These are phyloP conservation scores for Globodera ellingtonae DNA, from an alignment of 1,140 invertebrate species.

Conservation along the genomic window DNA sequence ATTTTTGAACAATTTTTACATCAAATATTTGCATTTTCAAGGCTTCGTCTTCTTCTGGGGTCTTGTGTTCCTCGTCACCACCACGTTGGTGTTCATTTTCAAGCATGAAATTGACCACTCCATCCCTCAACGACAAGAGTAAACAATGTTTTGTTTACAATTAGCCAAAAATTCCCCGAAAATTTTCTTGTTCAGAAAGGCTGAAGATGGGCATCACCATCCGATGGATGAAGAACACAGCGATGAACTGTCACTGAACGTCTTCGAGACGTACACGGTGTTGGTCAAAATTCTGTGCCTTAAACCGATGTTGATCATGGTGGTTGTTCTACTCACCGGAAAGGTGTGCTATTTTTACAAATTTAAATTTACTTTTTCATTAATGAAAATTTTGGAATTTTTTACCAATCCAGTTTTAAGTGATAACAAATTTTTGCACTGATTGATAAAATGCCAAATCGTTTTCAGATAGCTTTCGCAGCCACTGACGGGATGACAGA, in stretches of 20 bases:
- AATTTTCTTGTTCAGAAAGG: conserved; percentile 13
- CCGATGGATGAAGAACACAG: conserved; percentile 44
- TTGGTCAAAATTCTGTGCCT: conserved; percentile 82
- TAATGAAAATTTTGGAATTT: no score
- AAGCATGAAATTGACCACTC: conserved; percentile 78
- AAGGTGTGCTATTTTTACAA: conserved; percentile 70
- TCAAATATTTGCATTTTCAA: conserved; percentile 64
- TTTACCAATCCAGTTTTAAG: not conserved
- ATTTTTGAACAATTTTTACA: conserved; percentile 9
- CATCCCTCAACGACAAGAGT: conserved; percentile 5
- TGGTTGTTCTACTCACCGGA: conserved; percentile 81
- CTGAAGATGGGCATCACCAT: conserved; percentile 10
- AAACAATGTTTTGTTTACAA: not conserved
- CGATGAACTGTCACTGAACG: conserved; percentile 69
- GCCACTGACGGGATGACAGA: conserved; percentile 91
- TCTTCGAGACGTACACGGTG: conserved; percentile 81
- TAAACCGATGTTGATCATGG: conserved; percentile 76
- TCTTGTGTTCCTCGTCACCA: conserved; percentile 83
- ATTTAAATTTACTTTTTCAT: not conserved
- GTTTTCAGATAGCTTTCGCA: conserved; percentile 78
- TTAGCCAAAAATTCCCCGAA: conserved; percentile 1
- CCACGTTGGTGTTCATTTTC: conserved; percentile 83
- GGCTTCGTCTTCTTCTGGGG: conserved; percentile 95
- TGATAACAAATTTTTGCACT: conserved; percentile 6
- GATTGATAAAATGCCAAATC: no score